A percentile compares a stretch with the other conserved stretches of the same genome.
phyloP scores from a whole-genome alignment of 2,797 vertebrate species.

The Brotula barbata region DNA sequence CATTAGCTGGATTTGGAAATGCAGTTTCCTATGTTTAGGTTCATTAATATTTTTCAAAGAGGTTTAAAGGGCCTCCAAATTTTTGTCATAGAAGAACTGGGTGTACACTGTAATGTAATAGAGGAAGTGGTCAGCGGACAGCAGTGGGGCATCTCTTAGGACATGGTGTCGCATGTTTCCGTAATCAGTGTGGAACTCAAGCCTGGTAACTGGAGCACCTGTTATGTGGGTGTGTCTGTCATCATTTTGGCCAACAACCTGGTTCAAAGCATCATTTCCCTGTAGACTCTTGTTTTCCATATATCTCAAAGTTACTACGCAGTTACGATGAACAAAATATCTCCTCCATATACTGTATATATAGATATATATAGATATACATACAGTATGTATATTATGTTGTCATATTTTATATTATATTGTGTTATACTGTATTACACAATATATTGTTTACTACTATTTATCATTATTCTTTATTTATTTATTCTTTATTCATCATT shows the following conservation, averaged over 20 bases:
- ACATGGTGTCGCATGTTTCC: slow-evolving; percentile 10
- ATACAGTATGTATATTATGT: too few relatives aligned
- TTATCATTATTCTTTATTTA: too few relatives aligned
- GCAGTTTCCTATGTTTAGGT: background rate
- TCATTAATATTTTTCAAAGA: too few relatives aligned
- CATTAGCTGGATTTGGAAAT: slow-evolving; percentile 15
- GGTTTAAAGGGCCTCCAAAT: background rate
- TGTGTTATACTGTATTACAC: too few relatives aligned
- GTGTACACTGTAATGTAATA: slow-evolving; percentile 20
- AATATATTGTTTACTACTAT: too few relatives aligned
- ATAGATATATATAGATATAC: too few relatives aligned
- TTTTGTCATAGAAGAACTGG: slow-evolving; percentile 21
- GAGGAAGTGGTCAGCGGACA: slow-evolving; percentile 42
- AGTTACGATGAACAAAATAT: too few relatives aligned
- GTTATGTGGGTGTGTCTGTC: slow-evolving; percentile 3
- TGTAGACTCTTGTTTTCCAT: background rate
- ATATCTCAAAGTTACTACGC: too few relatives aligned
- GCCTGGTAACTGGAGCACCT: background rate
- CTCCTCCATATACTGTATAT: too few relatives aligned
- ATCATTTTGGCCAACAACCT: background rate
- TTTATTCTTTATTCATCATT: too few relatives aligned
- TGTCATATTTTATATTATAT: too few relatives aligned
- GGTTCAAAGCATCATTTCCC: background rate
- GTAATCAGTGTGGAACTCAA: slow-evolving; percentile 7
- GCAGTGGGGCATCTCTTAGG: background rate